Percentiles rank a stretch among this genome's conserved stretches.
These are phyloP conservation scores for Watsonalla binaria DNA, from an alignment of 2,888 invertebrate genomes.

Conservation along the genomic window DNA sequence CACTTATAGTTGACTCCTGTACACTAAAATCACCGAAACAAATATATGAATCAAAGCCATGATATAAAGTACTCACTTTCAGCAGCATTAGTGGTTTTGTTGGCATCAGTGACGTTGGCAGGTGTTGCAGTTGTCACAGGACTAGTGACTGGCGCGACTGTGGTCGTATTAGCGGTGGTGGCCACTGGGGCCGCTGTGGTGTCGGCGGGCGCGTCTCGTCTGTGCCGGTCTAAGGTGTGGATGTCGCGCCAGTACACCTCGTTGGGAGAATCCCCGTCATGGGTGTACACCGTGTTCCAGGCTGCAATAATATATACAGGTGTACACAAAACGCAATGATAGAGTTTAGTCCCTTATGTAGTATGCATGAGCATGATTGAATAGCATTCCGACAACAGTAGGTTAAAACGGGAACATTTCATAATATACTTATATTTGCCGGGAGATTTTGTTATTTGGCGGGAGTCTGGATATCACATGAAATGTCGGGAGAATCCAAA, in stretches of 20 bases:
- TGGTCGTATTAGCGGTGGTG: background rate
- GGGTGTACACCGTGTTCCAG: constrained; percentile 23
- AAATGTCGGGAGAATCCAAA: too few relatives aligned
- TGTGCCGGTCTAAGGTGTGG: constrained; percentile 21
- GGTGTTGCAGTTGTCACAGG: constrained; percentile 2
- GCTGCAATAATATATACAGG: constrained; percentile 21
- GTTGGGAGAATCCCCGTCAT: constrained; percentile 18
- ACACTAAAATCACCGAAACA: too few relatives aligned
- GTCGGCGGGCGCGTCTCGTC: constrained; percentile 15
- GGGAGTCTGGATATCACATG: too few relatives aligned
- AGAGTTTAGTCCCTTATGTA: too few relatives aligned
- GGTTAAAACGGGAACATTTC: too few relatives aligned
- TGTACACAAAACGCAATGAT: background rate
- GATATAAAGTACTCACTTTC: constrained; percentile 21
- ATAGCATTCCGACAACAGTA: too few relatives aligned
- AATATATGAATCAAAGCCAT: background rate
- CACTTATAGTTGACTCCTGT: too few relatives aligned
- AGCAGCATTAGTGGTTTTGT: constrained; percentile 12
- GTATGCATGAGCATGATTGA: too few relatives aligned
- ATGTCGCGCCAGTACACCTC: constrained; percentile 16
- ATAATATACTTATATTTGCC: too few relatives aligned
- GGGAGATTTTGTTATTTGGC: too few relatives aligned
- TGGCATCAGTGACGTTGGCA: constrained; percentile 4
- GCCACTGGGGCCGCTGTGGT: background rate
- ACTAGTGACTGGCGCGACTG: background rate